These are phyloP conservation scores for Crossocerus cetratus DNA, from an alignment of 2,888 invertebrate species.

Conservation along the genomic window DNA sequence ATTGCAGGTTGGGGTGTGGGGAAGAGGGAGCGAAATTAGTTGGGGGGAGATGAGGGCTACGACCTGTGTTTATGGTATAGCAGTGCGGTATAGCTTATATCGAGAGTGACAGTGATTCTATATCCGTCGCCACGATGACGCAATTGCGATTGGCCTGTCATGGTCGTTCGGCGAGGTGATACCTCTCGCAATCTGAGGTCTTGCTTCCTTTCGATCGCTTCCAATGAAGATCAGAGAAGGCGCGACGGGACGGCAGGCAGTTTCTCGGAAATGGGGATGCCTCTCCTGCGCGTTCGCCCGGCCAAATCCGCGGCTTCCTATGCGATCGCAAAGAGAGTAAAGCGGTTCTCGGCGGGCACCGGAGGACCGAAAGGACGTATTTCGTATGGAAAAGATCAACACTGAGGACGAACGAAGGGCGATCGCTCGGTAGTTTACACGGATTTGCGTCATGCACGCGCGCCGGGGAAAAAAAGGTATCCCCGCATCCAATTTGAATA, in stretches of 20 bases:
- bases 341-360: too few species aligned
- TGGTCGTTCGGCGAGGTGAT: constrained; percentile 39
- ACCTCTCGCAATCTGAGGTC: constrained; percentile 23
- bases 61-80: constrained; percentile 57
- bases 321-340: too few species aligned
- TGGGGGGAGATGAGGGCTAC: constrained; percentile 59
- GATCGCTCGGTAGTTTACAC: background rate
- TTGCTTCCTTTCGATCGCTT: too few species aligned
- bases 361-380: too few species aligned
- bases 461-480: background rate
- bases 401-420: too few species aligned
- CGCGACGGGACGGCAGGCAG: too few species aligned
- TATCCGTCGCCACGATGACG: constrained; percentile 63
- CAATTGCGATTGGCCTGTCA: constrained; percentile 60
- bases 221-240: too few species aligned
- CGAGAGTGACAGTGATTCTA: constrained; percentile 68
- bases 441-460: background rate
- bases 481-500: background rate
- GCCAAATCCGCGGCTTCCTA: too few species aligned
- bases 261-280: too few species aligned
- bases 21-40: constrained; percentile 11
- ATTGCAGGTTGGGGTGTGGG: background rate
- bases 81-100: constrained; percentile 47
- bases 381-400: too few species aligned
- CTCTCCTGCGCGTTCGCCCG: too few species aligned